phyloP scores from a whole-genome alignment of 2,113 vertebrate genomes.

The Hydropotes inermis region DNA sequence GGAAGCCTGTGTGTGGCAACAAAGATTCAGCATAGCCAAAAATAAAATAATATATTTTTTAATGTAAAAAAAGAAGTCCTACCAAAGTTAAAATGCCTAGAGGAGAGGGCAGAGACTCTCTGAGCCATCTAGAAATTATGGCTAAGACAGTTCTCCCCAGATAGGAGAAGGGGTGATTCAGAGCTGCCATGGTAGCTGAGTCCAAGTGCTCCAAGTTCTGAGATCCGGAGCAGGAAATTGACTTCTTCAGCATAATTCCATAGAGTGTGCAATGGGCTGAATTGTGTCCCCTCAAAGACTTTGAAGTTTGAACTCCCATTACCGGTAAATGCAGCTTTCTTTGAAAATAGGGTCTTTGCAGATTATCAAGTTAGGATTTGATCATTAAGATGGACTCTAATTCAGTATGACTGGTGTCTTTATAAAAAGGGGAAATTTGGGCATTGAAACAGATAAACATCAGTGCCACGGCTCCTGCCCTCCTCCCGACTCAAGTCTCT shows the following conservation, averaged over 20 bases:
- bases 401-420: background rate
- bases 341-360: background rate
- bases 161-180: background rate
- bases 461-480: background rate
- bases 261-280: background rate
- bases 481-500: background rate
- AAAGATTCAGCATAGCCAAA: background rate
- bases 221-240: background rate
- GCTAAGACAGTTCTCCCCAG: background rate
- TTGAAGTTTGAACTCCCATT: too few relatives aligned
- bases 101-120: background rate
- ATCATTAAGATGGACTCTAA: background rate
- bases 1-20: background rate
- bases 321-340: background rate
- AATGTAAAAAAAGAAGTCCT: background rate
- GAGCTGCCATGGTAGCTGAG: background rate
- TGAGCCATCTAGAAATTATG: background rate
- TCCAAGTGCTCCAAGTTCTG: background rate
- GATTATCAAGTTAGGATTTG: background rate
- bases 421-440: background rate
- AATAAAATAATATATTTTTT: background rate
- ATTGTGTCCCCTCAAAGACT: background rate
- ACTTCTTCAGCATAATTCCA: background rate
- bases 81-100: background rate
- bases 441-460: background rate